These are phyloP conservation scores for Oceanodroma tethys DNA, from an alignment of 2,113 vertebrate species.

Conservation along the genomic window DNA sequence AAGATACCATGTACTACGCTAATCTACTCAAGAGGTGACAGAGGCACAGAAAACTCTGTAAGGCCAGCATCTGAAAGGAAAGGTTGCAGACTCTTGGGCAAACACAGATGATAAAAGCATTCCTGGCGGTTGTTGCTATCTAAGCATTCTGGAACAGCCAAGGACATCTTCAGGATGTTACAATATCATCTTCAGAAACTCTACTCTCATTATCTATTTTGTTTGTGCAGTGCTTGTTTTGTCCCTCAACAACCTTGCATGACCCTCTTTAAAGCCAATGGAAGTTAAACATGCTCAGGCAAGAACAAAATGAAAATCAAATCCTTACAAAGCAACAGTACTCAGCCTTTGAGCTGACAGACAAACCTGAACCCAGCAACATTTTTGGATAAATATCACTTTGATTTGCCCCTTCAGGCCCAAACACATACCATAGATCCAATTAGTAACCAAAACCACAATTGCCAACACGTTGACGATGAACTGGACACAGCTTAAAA, in stretches of 20 bases:
- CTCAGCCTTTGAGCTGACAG: neutral
- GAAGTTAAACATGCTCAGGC: neutral
- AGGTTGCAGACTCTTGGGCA: constrained; percentile 40
- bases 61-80: constrained; percentile 34
- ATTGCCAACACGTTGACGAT: neutral
- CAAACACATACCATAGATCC: neutral
- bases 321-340: neutral
- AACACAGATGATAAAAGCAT: constrained; percentile 56
- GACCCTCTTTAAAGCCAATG: neutral
- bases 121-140: constrained; percentile 27
- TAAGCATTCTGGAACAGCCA: constrained; percentile 42
- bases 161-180: constrained; percentile 54
- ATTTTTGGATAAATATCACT: neutral
- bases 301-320: constrained; percentile 2
- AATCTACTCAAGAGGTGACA: constrained; percentile 18
- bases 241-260: neutral
- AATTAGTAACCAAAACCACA: neutral
- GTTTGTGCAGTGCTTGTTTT: constrained; percentile 9
- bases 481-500: neutral
- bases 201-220: constrained; percentile 16
- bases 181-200: constrained; percentile 36
- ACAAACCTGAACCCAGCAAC: neutral
- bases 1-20: neutral
- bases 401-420: neutral
- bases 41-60: neutral